Conservation (phyloP, 2,113 vertebrate genomes). For the Balaenoptera acutorostrata region DNA sequence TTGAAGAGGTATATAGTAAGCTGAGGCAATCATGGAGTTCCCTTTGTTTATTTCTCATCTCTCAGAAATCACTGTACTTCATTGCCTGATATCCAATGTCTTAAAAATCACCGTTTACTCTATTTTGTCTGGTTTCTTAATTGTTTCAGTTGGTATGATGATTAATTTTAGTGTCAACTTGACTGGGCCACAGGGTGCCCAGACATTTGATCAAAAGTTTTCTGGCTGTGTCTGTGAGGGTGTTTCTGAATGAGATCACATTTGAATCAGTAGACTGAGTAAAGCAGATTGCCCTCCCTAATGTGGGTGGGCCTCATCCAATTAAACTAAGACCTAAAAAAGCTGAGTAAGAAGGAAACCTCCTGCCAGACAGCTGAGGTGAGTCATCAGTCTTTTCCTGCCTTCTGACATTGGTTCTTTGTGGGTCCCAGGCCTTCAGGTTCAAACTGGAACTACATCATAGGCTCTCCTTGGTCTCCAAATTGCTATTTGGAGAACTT, state of each 20-base stretch:
- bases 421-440: background rate
- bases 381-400: background rate
- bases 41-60: background rate
- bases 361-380: background rate
- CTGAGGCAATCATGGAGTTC: background rate
- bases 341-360: background rate
- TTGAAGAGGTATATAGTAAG: background rate
- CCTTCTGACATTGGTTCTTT: background rate
- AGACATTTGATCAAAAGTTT: background rate
- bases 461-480: background rate
- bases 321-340: background rate
- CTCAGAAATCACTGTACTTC: background rate
- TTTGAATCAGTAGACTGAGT: background rate
- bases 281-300: background rate
- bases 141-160: background rate
- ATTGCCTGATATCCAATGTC: background rate
- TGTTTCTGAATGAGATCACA: background rate
- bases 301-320: background rate
- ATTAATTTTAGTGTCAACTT: background rate
- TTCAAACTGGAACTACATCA: background rate
- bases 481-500: background rate
- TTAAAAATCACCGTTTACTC: background rate
- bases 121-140: background rate
- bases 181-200: background rate
- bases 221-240: background rate